Conservation (phyloP, 2,797 vertebrate genomes). For the Gambusia yucatana region DNA sequence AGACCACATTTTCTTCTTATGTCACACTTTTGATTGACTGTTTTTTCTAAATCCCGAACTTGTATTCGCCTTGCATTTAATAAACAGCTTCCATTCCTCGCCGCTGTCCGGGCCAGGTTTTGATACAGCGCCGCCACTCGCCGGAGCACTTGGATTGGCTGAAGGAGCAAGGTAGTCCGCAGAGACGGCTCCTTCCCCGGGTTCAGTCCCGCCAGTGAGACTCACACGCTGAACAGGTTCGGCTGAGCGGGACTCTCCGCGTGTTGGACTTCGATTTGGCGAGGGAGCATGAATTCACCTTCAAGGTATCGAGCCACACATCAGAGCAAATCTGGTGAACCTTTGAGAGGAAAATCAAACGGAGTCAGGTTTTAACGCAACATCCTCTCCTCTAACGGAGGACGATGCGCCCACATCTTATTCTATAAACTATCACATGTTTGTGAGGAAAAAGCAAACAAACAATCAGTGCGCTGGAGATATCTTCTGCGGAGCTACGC, state of each 20-base stretch:
- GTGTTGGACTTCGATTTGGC: conserved; percentile 57
- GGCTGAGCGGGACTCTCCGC: conserved; percentile 48
- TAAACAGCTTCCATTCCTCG: conserved; percentile 57
- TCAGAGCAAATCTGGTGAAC: conserved; percentile 45
- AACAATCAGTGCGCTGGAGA: conserved; percentile 46
- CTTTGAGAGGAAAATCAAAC: conserved; percentile 30
- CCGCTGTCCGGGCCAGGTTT: conserved; percentile 75
- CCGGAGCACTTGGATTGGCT: conserved; percentile 80
- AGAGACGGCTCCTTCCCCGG: conserved; percentile 64
- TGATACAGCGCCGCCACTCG: conserved; percentile 62
- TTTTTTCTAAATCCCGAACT: neutral
- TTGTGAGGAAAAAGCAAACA: conserved; percentile 24
- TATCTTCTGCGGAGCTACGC: conserved; percentile 27
- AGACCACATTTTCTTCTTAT: neutral
- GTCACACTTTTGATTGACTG: neutral
- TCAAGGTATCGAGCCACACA: conserved; percentile 53
- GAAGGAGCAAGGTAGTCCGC: conserved; percentile 72
- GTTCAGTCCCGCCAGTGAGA: conserved; percentile 71
- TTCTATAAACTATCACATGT: conserved; percentile 57
- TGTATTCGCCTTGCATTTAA: conserved; percentile 9
- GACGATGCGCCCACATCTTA: conserved; percentile 54
- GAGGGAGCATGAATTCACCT: conserved; percentile 68
- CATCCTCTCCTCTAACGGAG: conserved; percentile 47
- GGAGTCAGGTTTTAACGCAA: conserved; percentile 55
- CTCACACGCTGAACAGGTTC: conserved; percentile 56